These are phyloP conservation scores for Elanus axillaris DNA, from an alignment of 2,113 vertebrate species.

Conservation along the genomic window DNA sequence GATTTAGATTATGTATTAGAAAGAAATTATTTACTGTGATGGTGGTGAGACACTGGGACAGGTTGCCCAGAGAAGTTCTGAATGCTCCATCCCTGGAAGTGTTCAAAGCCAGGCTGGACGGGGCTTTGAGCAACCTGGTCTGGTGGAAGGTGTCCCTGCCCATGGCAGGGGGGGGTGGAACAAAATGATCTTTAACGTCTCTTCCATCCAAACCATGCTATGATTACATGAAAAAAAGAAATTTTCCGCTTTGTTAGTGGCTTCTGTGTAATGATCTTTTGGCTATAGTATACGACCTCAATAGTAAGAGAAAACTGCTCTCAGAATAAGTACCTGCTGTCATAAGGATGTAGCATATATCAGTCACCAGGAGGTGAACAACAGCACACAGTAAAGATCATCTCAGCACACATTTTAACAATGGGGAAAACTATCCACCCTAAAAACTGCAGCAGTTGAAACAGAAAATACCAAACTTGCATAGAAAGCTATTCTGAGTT, in stretches of 20 bases:
- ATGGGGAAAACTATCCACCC: neutral
- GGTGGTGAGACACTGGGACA: too few species aligned
- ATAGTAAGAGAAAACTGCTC: neutral
- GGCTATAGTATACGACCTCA: neutral
- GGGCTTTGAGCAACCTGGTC: too few species aligned
- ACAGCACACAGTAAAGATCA: neutral
- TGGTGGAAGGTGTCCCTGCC: too few species aligned
- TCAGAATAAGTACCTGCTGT: neutral
- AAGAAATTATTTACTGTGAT: too few species aligned
- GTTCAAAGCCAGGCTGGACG: too few species aligned
- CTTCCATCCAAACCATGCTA: too few species aligned
- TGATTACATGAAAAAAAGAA: neutral
- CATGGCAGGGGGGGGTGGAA: too few species aligned
- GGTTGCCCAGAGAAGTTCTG: too few species aligned
- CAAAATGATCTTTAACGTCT: too few species aligned
- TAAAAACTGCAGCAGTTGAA: neutral
- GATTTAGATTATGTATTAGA: too few species aligned
- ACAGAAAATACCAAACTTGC: neutral
- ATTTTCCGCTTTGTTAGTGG: neutral
- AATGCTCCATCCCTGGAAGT: too few species aligned
- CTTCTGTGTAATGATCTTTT: neutral
- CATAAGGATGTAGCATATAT: neutral
- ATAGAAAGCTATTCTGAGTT: neutral
- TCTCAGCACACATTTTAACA: neutral
- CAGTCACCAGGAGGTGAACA: neutral